Conservation (phyloP, 2,113 vertebrate species). For the Tetrax tetrax region DNA sequence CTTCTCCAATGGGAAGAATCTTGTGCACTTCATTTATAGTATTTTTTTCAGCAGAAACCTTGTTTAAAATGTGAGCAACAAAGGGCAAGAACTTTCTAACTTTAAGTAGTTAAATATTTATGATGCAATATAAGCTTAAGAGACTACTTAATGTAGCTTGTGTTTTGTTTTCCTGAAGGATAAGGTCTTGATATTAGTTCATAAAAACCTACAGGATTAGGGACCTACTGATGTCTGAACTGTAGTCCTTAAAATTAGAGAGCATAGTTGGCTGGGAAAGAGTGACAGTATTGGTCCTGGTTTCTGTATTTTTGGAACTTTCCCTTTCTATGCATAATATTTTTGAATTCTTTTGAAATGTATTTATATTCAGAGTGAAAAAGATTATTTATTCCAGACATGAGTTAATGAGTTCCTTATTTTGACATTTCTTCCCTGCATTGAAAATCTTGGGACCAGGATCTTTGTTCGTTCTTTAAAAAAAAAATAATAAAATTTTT, state of each 20-base stretch:
- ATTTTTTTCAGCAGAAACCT: background rate
- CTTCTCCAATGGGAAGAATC: background rate
- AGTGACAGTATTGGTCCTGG: background rate
- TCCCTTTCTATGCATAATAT: background rate
- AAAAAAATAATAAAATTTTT: background rate
- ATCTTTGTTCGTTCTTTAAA: background rate
- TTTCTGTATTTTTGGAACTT: background rate
- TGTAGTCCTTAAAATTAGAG: background rate
- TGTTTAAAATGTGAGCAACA: background rate
- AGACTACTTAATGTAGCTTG: background rate
- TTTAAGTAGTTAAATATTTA: background rate
- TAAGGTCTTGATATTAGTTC: background rate
- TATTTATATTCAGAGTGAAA: background rate
- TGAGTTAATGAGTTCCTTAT: slow-evolving; percentile 18
- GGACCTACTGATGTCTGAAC: background rate
- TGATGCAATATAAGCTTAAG: background rate
- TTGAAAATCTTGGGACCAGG: background rate
- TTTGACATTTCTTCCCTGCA: background rate
- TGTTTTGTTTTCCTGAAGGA: background rate
- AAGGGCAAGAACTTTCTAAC: background rate
- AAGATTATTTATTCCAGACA: slow-evolving; percentile 3
- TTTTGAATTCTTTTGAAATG: slow-evolving; percentile 10
- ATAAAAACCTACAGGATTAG: background rate
- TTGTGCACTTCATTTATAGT: background rate
- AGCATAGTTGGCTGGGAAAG: background rate